Percentiles rank a stretch among this genome's conserved stretches.
phyloP scores from a whole-genome alignment of 2,113 vertebrate species.

The Macheiramphus alcinus region DNA sequence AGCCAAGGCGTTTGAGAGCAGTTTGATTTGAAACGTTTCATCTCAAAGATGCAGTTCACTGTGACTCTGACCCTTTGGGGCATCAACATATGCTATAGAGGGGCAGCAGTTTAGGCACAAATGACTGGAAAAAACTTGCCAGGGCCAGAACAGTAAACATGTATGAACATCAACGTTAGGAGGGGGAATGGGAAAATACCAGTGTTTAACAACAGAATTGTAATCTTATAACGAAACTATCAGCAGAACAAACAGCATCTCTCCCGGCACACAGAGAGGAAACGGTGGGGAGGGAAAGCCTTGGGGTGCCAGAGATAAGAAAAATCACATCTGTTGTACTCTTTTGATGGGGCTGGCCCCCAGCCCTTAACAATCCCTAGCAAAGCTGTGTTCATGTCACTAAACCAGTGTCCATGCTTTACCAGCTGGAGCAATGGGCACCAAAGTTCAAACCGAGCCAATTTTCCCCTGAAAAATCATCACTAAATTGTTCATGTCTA shows the following conservation, averaged over 20 bases:
- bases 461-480: neutral
- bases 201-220: neutral
- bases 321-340: constrained; percentile 2
- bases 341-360: neutral
- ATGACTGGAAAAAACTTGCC: neutral
- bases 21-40: neutral
- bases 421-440: constrained; percentile 7
- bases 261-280: neutral
- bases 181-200: neutral
- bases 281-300: neutral
- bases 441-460: neutral
- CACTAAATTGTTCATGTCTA: neutral
- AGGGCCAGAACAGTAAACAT: neutral
- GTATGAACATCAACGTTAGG: neutral
- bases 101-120: neutral
- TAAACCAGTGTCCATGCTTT: neutral
- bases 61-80: neutral
- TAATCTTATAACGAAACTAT: neutral
- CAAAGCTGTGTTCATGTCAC: neutral
- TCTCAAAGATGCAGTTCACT: neutral
- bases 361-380: neutral
- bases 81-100: neutral
- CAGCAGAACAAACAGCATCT: neutral
- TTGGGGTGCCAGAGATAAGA: neutral
- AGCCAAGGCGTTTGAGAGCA: neutral